Evolutionary conservation across 2,888 invertebrate species (phyloP), one percentile per base, ranked within the genome.

Genomic region (Agrotis ipsilon): DNA sequence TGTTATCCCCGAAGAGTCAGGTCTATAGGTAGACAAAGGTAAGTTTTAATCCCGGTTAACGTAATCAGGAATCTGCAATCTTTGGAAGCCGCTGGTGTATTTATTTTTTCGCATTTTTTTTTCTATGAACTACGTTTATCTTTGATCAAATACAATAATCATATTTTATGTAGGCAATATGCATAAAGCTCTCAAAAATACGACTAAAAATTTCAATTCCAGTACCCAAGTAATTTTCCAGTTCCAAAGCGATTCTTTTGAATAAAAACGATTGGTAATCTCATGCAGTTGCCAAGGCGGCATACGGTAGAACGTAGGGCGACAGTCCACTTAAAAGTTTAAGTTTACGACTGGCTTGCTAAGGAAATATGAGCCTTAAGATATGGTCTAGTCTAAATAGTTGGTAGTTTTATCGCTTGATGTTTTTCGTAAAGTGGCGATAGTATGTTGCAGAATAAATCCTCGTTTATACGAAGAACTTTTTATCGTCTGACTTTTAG

Each of bases 251-350:
- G 19, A 73, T 68, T 78, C 62, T 78, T 78, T 68, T 78, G 65
- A 80, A 74, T 71, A 82, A 79, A 11, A 72, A 68, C 63, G 39
- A 74, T 82, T 74, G 65, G 72, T 75, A 65, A 69, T 75, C 71
- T 59, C n/a, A 75, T 66, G 75, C 71, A 68, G 57, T 73, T 78
- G 80, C 84, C 80, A 83, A 76, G 64, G 68, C 72, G 32, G 73
- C 83, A 70, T 78, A 83, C 64, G 74, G 61, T n/a, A 48, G 70
- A 69, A 59, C 60, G 60, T 49, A 51, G 59, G 66, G 52, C 62
- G 82, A 73, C 80, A 80, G 72, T 61, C 71, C 80, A 83, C 80
- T 85, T 83, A 84, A 81, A 84, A 85, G 64, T 85, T 83, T 68
- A 59, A 63, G 57, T 83, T 85, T 83, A 83, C 70, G 78, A 72